Conservation (phyloP, 2,888 invertebrate genomes). For the Aporophyla lueneburgensis region DNA sequence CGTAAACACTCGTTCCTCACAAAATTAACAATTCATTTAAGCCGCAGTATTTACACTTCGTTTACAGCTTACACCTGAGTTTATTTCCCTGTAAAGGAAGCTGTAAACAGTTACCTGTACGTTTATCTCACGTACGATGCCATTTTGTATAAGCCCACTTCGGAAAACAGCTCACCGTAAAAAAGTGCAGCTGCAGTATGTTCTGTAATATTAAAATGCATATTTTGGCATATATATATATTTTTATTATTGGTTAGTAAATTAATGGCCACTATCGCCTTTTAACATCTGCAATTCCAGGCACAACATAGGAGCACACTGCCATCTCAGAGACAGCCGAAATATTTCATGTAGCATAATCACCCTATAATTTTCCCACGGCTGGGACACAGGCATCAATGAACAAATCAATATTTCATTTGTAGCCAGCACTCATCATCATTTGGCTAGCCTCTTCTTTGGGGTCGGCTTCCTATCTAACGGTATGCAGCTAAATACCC, state of each 20-base stretch:
- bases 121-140: conserved; percentile 22
- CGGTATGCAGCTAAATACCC: no score
- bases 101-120: conserved; percentile 10
- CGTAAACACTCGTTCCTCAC: conserved; percentile 2
- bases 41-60: conserved; percentile 10
- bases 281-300: not conserved
- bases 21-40: conserved; percentile 21
- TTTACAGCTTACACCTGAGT: conserved; percentile 23
- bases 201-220: not conserved
- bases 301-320: not conserved
- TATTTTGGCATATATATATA: not conserved
- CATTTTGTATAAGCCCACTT: conserved; percentile 36
- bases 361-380: no score
- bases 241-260: not conserved
- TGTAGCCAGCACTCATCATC: not conserved
- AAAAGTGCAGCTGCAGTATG: conserved; percentile 13
- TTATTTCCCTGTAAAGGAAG: conserved; percentile 37
- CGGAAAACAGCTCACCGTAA: conserved; percentile 13
- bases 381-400: no score
- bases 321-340: not conserved
- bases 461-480: no score
- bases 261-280: no score
- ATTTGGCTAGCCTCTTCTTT: no score
- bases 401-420: not conserved
- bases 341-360: not conserved